phyloP scores from a whole-genome alignment of 1,140 invertebrate species.

The Laodelphax striatellus region DNA sequence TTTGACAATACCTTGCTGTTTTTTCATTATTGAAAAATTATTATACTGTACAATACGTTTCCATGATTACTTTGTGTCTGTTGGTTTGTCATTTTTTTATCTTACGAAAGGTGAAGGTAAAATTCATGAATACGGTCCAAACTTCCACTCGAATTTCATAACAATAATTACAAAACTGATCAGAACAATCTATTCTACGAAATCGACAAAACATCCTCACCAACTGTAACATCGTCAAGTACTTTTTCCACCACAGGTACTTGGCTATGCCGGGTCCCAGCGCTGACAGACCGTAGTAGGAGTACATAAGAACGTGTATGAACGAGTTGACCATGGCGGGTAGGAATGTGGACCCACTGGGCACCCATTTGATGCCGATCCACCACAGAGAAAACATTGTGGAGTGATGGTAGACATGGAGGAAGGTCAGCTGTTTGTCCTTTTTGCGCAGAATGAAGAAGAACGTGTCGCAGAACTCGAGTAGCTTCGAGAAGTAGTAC shows the following conservation, averaged over 20 bases:
- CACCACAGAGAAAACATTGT: constrained; percentile 90
- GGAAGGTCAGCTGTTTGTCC: constrained; percentile 73
- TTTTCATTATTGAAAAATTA: too few relatives aligned
- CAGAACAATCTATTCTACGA: too few relatives aligned
- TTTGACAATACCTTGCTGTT: too few relatives aligned
- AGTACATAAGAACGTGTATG: constrained; percentile 71
- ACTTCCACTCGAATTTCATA: too few relatives aligned
- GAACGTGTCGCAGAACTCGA: constrained; percentile 88
- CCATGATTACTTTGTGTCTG: too few relatives aligned
- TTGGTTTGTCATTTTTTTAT: too few relatives aligned
- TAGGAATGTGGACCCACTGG: constrained; percentile 80
- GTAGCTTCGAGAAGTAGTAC: constrained; percentile 90
- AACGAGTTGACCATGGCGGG: constrained; percentile 78
- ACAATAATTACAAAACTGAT: too few relatives aligned
- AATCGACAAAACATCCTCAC: too few relatives aligned
- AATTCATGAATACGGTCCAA: too few relatives aligned
- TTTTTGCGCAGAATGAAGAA: constrained; percentile 87
- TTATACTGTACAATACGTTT: too few relatives aligned
- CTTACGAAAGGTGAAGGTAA: too few relatives aligned
- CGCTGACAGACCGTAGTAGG: constrained; percentile 78
- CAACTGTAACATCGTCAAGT: constrained; percentile 74
- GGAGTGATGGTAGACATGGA: constrained; percentile 86
- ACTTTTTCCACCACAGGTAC: constrained; percentile 91
- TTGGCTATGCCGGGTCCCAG: constrained; percentile 64
- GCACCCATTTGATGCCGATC: constrained; percentile 94